Evolutionary conservation across 1,140 invertebrate species (phyloP).

Genomic region (Aleiodes sp.): DNA sequence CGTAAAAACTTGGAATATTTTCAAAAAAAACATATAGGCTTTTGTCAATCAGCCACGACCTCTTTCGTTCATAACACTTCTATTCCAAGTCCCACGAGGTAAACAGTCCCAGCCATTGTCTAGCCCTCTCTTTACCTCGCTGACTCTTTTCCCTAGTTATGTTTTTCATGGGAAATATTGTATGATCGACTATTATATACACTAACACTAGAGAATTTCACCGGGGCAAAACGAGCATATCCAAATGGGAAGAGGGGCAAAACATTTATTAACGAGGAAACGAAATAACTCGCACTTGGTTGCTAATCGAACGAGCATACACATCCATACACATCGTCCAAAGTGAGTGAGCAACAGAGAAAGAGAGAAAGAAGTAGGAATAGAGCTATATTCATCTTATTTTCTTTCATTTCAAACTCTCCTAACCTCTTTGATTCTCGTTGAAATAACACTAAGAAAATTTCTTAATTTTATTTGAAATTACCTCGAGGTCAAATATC

Average conservation of each 20-base stretch:
- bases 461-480: too few relatives aligned
- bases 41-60: constrained; percentile 7
- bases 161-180: constrained; percentile 14
- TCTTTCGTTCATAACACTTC: neutral
- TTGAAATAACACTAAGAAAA: neutral
- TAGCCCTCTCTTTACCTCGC: neutral
- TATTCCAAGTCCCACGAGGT: constrained; percentile 6
- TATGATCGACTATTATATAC: neutral
- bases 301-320: constrained; percentile 61
- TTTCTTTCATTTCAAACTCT: constrained; percentile 10
- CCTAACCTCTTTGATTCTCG: constrained; percentile 18
- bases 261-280: constrained; percentile 66
- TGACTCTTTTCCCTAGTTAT: neutral
- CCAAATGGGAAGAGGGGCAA: constrained; percentile 36
- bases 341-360: too few relatives aligned
- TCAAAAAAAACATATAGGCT: neutral
- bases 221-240: neutral
- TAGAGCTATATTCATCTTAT: neutral
- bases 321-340: constrained; percentile 28
- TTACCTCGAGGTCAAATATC: neutral
- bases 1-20: neutral
- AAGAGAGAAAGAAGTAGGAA: constrained; percentile 9
- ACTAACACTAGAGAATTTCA: constrained; percentile 25
- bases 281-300: constrained; percentile 64
- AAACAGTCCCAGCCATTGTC: neutral